Evolutionary conservation across 2,888 invertebrate genomes (phyloP), one percentile per base, ranked within the genome.

Genomic region (Eledone cirrhosa): DNA sequence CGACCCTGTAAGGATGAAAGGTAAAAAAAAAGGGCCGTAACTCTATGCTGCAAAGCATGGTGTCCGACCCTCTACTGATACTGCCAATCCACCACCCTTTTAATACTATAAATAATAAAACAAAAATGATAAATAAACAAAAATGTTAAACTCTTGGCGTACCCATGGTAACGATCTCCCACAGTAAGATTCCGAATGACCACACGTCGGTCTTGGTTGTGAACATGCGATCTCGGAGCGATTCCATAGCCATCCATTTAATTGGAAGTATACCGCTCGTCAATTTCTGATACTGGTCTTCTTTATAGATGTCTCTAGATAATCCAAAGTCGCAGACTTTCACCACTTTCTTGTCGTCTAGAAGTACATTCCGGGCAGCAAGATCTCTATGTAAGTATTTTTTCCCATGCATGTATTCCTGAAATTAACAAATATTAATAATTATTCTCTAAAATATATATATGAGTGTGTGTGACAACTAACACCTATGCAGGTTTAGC

Each of bases 241-340:
- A 89, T 80, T 90, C 90, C 22, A 89, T 85, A 22, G 90, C 90
- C 89, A 90, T 89, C 90, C 90, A 90, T 80, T 89, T 89, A 29
- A 90, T 83, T 19, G 90, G 90, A 22, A 90, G 85, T 81, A 88
- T 88, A 63, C 89, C 89, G 82, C 85, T 88, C 80, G 90, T 89
- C 83, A 89, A 81, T 90, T 96, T 96, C 83, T 93, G 94, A 88
- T 97, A 97, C 82, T 95, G 93, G 87, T 95, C 95, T 86, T 96
- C 94, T 85, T 94, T 94, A 88, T 96, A 96, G 63, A 96, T 93
- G 88, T 96, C 96, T 48, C 96, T 93, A 78, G 96, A 96, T n/a
- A 97, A 92, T 0, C 97, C 97, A 88, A 97, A 97, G 91, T 97
- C 97, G 0, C 96, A 95, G 81, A 97, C 95, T 92, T 97, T 97